Evolutionary conservation across 2,113 vertebrate species (phyloP).

Genomic region (Phaetusa simplex): DNA sequence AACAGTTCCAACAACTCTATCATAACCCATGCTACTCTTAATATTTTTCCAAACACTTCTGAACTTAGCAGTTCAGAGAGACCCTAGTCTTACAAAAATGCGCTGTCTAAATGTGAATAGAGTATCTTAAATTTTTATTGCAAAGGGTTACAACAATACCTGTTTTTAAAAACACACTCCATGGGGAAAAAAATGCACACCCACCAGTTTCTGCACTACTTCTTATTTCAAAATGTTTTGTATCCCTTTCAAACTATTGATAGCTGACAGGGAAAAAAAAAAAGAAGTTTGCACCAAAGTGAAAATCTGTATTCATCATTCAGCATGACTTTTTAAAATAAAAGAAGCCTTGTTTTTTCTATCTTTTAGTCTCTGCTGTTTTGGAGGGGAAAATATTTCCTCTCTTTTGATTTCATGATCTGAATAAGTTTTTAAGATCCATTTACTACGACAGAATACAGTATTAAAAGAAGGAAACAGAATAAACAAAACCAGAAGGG

Average conservation of each 20-base stretch:
- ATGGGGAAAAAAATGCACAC: not conserved
- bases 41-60: not conserved
- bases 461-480: not conserved
- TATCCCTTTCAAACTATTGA: not conserved
- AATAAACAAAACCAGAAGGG: not conserved
- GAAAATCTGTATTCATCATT: constrained; percentile 11
- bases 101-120: not conserved
- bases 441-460: not conserved
- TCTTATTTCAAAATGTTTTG: not conserved
- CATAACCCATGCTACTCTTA: not conserved
- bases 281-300: not conserved
- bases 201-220: not conserved
- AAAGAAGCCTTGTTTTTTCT: constrained; percentile 6
- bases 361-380: not conserved
- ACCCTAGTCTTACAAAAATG: not conserved
- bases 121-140: not conserved
- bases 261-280: not conserved
- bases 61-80: not conserved
- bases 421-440: constrained; percentile 11
- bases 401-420: constrained; percentile 34
- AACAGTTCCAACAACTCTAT: not conserved
- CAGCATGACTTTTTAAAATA: constrained; percentile 2
- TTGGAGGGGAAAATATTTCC: constrained; percentile 39
- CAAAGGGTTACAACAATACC: not conserved
- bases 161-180: not conserved